Evolutionary conservation across 2,113 vertebrate species (phyloP).

Genomic region (Eurypyga helias): DNA sequence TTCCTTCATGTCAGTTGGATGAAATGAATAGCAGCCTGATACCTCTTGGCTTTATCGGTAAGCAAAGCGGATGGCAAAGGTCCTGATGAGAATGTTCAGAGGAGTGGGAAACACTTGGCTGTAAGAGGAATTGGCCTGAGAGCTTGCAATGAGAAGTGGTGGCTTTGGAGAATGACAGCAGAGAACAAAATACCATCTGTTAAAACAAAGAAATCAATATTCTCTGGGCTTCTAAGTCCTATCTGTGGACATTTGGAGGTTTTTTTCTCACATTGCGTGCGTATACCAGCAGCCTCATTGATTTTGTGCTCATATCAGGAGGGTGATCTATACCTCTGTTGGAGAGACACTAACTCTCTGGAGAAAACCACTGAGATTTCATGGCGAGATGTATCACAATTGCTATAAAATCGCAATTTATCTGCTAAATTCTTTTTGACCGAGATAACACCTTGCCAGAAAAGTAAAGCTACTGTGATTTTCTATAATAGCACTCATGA

Average conservation of each 20-base stretch:
- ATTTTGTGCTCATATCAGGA: conserved; percentile 55
- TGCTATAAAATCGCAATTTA: conserved; percentile 38
- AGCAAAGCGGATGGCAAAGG: neutral
- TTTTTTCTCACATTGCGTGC: conserved; percentile 33
- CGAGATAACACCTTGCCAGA: neutral
- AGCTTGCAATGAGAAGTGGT: neutral
- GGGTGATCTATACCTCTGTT: conserved; percentile 44
- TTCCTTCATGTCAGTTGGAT: neutral
- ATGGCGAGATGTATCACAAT: conserved; percentile 3
- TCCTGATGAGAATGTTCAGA: neutral
- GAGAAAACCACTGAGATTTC: conserved; percentile 30
- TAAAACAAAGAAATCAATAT: conserved; percentile 52
- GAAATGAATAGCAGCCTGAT: neutral
- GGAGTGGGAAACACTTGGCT: neutral
- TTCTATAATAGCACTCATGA: neutral
- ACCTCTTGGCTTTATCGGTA: neutral
- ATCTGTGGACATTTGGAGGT: neutral
- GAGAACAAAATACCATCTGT: conserved; percentile 14
- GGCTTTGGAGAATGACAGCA: neutral
- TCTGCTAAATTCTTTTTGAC: conserved; percentile 34
- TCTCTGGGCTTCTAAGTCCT: conserved; percentile 5
- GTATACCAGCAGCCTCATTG: conserved; percentile 41
- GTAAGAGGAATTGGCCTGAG: neutral
- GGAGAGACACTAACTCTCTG: neutral
- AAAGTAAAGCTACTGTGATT: neutral